Evolutionary conservation across 2,113 vertebrate species (phyloP).

Genomic region (Dasypus novemcinctus): DNA sequence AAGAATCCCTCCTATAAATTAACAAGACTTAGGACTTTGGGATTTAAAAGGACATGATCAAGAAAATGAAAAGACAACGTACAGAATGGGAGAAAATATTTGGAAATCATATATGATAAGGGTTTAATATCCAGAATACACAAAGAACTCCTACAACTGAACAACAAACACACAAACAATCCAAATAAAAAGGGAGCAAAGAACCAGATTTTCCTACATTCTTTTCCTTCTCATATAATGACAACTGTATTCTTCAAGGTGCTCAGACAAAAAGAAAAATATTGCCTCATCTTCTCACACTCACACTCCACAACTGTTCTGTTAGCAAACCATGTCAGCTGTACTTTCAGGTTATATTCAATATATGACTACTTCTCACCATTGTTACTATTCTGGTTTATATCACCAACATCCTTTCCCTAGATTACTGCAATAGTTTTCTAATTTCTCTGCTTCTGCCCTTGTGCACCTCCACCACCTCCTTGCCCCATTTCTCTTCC

Average conservation of each 20-base stretch:
- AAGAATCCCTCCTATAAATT: no score
- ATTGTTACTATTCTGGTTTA: neutral
- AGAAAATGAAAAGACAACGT: no score
- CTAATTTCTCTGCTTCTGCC: neutral
- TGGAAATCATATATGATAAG: no score
- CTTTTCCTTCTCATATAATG: slow-evolving; percentile 1
- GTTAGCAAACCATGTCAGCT: neutral
- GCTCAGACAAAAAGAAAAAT: slow-evolving; percentile 6
- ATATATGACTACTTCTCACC: no score
- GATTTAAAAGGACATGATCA: no score
- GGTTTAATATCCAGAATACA: no score
- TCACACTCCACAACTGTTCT: neutral
- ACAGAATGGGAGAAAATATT: no score
- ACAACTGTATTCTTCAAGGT: neutral
- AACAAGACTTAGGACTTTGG: no score
- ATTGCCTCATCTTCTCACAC: neutral
- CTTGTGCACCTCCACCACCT: neutral
- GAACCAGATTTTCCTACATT: neutral
- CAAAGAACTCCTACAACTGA: no score
- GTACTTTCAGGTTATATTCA: neutral
- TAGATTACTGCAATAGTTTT: neutral
- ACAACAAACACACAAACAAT: no score
- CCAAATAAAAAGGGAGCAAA: no score
- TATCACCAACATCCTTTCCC: neutral
- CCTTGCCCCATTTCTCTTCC: neutral